Percentiles rank a stretch among this genome's conserved stretches.
Evolutionary conservation across 2,797 vertebrate genomes (phyloP).

Genomic region (Margarornis squamiger): DNA sequence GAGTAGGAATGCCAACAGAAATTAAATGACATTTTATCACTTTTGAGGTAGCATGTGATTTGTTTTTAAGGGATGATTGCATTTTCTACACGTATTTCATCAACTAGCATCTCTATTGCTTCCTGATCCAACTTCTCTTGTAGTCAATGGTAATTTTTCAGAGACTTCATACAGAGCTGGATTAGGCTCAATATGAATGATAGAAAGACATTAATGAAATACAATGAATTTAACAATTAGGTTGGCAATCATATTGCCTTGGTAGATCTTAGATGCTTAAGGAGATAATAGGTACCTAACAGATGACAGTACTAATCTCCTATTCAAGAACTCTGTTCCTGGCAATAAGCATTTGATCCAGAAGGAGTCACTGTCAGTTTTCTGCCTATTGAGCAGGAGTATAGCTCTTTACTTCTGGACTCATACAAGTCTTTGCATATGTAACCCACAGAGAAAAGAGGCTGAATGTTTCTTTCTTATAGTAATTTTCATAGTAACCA

Average conservation of each 20-base stretch:
- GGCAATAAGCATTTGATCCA: not conserved
- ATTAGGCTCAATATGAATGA: not conserved
- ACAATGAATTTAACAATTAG: not conserved
- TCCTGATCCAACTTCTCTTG: not conserved
- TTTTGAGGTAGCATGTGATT: not conserved
- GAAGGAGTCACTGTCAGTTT: not conserved
- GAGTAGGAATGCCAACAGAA: conserved; percentile 10
- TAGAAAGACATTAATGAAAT: not conserved
- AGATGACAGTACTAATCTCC: not conserved
- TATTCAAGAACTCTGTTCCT: not conserved
- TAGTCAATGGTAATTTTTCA: not conserved
- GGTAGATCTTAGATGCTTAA: not conserved
- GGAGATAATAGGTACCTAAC: not conserved
- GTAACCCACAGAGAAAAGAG: not conserved
- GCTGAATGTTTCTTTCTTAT: not conserved
- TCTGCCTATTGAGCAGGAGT: not conserved
- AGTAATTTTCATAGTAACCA: not conserved
- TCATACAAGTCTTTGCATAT: not conserved
- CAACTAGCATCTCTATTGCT: not conserved
- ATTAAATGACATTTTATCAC: conserved; percentile 35
- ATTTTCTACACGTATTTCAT: not conserved
- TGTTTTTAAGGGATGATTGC: conserved; percentile 15
- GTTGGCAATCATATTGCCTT: not conserved
- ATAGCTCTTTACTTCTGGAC: not conserved
- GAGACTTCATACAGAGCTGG: not conserved